Conservation (phyloP, 2,797 vertebrate species). For the Apogon hyalosoma region DNA sequence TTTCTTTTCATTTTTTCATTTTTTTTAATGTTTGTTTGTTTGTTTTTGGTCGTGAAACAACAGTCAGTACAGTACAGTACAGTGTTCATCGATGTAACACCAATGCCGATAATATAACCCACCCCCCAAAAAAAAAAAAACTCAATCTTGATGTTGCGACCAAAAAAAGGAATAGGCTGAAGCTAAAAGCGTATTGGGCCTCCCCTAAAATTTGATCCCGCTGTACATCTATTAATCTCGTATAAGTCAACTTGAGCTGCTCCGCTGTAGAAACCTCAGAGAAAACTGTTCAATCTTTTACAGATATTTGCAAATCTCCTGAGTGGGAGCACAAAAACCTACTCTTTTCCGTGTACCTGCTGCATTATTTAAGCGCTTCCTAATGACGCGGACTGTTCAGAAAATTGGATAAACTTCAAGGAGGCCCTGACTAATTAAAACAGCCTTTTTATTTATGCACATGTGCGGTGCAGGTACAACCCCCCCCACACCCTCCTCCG, state of each 20-base stretch:
- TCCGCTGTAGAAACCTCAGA: constrained; percentile 45
- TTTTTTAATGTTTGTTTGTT: too few relatives aligned
- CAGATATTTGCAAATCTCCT: constrained; percentile 57
- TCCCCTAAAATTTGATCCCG: too few relatives aligned
- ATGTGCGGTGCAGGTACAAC: constrained; percentile 42
- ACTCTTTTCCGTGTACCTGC: constrained; percentile 54
- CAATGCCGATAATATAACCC: too few relatives aligned
- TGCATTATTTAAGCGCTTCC: constrained; percentile 77
- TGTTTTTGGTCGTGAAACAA: too few relatives aligned
- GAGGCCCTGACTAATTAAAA: constrained; percentile 73
- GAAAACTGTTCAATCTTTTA: constrained; percentile 59
- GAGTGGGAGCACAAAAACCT: constrained; percentile 47
- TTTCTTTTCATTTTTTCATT: too few relatives aligned
- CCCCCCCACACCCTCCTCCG: background rate
- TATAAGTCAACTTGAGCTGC: constrained; percentile 5
- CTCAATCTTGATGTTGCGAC: too few relatives aligned
- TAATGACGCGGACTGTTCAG: constrained; percentile 69
- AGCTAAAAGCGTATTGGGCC: too few relatives aligned
- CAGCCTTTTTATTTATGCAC: constrained; percentile 77
- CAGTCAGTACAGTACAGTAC: too few relatives aligned
- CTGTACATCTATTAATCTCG: too few relatives aligned
- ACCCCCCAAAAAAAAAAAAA: too few relatives aligned
- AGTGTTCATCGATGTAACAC: too few relatives aligned
- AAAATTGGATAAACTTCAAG: constrained; percentile 73
- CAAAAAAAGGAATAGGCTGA: too few relatives aligned